Evolutionary conservation across 1,140 invertebrate genomes (phyloP), one percentile per base, ranked within the genome.

Genomic region (Brachionus angularis): DNA sequence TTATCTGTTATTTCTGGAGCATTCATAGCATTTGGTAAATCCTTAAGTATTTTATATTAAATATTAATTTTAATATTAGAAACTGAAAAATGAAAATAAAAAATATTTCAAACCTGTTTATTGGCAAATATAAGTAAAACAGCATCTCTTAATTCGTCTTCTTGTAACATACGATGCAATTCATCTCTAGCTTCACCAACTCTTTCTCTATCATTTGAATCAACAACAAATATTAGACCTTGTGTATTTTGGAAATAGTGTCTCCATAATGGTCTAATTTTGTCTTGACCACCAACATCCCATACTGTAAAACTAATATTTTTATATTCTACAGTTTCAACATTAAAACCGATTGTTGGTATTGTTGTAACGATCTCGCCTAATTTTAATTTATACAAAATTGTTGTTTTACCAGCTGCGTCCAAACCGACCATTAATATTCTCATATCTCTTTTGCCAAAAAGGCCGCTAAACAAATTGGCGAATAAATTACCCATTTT

Each of bases 201-300:
- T 80, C 95, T 87, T 79, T 97, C 94, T 44, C 91, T 85, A 81
- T 98, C 95, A 82, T 94, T 97, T 55, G 91, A 95, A 81, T 98
- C 95, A 8, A 98, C 91, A 21, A 98, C 95, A 81, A 96, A 98
- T 73, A 98, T 98, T 14, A 98, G 84, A 72, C 84, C 86, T 84
- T 96, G 92, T 29, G 94, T 97, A 79, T 97, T 96, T 82, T 96
- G 93, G 79, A 96, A 98, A 79, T 98, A 98, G 80, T 98, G 94
- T 83, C 94, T 88, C 96, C 96, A 98, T 18, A 86, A 74, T 58
- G 85, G 85, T 76, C 85, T 76, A 71, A 85, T 85, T 75, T 85
- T 85, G 75, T 85, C 84, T 73, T 85, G 84, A 67, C 70, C 74
- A 33, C 78, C 78, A 14, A 79, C 78, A 58, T 79, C 78, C 55